A percentile compares a stretch with the other conserved stretches of the same genome.
Evolutionary conservation across 2,113 vertebrate genomes (phyloP).

Genomic region (Delphinapterus leucas): DNA sequence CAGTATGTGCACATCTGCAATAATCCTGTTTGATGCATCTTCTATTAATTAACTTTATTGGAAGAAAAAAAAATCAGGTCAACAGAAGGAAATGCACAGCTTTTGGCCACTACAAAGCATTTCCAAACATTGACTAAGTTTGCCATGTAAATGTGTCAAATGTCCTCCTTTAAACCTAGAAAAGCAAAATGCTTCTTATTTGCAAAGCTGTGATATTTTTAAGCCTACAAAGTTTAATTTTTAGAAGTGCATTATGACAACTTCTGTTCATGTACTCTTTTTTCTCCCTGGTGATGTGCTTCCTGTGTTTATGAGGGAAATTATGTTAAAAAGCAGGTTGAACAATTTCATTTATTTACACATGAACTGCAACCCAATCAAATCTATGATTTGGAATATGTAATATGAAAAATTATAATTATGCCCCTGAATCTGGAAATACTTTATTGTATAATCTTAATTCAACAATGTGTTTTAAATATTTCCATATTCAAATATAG

Average conservation of each 20-base stretch:
- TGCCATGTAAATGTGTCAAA: slow-evolving; percentile 70
- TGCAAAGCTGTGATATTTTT: slow-evolving; percentile 41
- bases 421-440: slow-evolving; percentile 39
- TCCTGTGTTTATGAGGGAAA: neutral
- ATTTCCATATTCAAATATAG: neutral
- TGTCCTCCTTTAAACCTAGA: slow-evolving; percentile 43
- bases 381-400: slow-evolving; percentile 24
- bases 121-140: slow-evolving; percentile 70
- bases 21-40: slow-evolving; percentile 71
- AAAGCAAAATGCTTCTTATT: slow-evolving; percentile 39
- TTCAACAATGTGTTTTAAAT: slow-evolving; percentile 28
- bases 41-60: slow-evolving; percentile 78
- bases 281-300: neutral
- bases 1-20: slow-evolving; percentile 75
- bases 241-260: neutral
- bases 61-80: slow-evolving; percentile 64
- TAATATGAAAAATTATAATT: slow-evolving; percentile 50
- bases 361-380: neutral
- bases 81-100: slow-evolving; percentile 72
- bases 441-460: neutral
- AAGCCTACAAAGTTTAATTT: slow-evolving; percentile 43
- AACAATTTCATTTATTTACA: slow-evolving; percentile 19
- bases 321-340: slow-evolving; percentile 29
- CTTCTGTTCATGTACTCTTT: neutral
- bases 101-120: slow-evolving; percentile 75